Base-by-base conservation (phyloP, 2,113 vertebrate genomes). In the Empidonax alnorum region DNA sequence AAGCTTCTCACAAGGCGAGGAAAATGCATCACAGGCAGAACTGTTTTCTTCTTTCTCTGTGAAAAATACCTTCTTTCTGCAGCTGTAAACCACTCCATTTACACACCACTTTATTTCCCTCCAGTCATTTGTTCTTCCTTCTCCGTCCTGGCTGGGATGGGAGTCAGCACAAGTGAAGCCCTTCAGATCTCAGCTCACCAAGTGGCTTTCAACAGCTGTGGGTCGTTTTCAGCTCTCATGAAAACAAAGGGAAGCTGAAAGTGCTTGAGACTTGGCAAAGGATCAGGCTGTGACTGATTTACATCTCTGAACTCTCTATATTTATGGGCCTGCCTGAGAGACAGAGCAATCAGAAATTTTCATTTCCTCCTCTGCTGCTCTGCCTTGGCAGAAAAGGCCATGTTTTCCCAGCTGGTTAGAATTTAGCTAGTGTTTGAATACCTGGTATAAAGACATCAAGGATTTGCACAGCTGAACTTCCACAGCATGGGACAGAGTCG, bases 11-110 rank as follows among this genome's bases (percentile, higher is more conserved):
- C 77, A 68, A 89, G 63, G 76, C 71, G 66, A 84, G 67, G 55
- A 87, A 92, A 87, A 85, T n/a, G 41, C n/a, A 28, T 78, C 53
- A 87, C 69, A 0, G 5, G 28, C 69, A 94, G 69, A 89, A 76
- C 31, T 87, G 61, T 94, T 90, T 75, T 81, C 63, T 71, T 95
- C 58, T 90, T 85, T 44, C 74, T 89, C 41, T 14, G 6, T 31
- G 49, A 87, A 91, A 96, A 87, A 85, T 18, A 91, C 13, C 44
- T 68, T 85, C 19, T 62, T 59, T 84, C 66, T 78, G 61, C 59
- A 91, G 7, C 50, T 33, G 6, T 22, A 50, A 82, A 28, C 42
- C 6, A 1, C 79, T 84, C 37, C 24, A 42, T 52, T 76, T 90
- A n/a, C 62, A 6, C 53, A 56, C 39, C 52, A 50, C 23, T 77